A percentile compares a stretch with the other conserved stretches of the same genome.
Conservation (phyloP, 2,797 vertebrate species). For the Aulostomus chinensis region DNA sequence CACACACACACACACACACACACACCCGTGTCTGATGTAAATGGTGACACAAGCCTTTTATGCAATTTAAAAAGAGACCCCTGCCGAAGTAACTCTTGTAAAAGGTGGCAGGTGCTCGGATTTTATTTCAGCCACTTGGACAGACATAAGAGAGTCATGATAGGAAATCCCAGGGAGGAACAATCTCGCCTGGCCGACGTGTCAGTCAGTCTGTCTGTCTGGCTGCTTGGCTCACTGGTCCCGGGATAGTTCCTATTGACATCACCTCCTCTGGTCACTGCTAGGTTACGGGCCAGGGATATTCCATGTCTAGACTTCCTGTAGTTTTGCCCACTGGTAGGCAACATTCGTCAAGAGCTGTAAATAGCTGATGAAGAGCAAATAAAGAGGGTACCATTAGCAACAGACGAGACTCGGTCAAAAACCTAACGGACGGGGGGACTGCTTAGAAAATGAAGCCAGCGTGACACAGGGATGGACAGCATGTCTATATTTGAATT, state of each 20-base stretch:
- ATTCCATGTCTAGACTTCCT: slow-evolving; percentile 64
- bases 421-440: too few species aligned
- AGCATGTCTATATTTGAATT: too few species aligned
- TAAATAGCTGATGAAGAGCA: slow-evolving; percentile 7
- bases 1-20: too few species aligned
- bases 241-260: slow-evolving; percentile 52
- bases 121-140: slow-evolving; percentile 46
- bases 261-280: slow-evolving; percentile 61
- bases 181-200: slow-evolving; percentile 25
- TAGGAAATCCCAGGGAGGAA: slow-evolving; percentile 67
- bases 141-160: slow-evolving; percentile 56
- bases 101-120: slow-evolving; percentile 46
- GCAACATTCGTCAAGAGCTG: slow-evolving; percentile 10
- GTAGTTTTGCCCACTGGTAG: slow-evolving; percentile 38
- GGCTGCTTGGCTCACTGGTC: slow-evolving; percentile 39
- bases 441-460: too few species aligned
- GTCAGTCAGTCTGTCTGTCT: too few species aligned
- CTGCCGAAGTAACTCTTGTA: slow-evolving; percentile 5
- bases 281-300: slow-evolving; percentile 52
- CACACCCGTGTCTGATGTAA: slow-evolving; percentile 14
- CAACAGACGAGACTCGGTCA: too few species aligned
- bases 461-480: too few species aligned
- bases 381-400: too few species aligned
- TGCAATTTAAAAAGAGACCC: slow-evolving; percentile 16
- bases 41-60: slow-evolving; percentile 15